These are phyloP conservation scores for Etia nguti DNA, from an alignment of 2,113 vertebrate genomes.

Conservation along the genomic window DNA sequence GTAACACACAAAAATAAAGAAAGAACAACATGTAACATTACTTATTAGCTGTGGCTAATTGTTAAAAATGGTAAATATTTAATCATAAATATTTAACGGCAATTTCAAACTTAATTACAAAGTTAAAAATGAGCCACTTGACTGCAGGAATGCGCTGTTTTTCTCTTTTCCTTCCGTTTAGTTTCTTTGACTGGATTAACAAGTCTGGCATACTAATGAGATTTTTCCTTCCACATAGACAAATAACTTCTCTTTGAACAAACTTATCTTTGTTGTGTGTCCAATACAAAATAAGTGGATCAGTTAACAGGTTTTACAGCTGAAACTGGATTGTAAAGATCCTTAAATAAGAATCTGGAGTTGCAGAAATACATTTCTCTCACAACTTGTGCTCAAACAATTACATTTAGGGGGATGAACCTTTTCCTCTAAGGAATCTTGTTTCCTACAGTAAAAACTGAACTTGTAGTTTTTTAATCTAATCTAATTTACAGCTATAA, in stretches of 20 bases:
- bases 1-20: no score
- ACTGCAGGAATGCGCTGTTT: background rate
- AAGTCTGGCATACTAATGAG: background rate
- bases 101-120: background rate
- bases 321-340: background rate
- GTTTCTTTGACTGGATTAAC: background rate
- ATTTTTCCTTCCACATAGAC: background rate
- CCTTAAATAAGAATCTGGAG: background rate
- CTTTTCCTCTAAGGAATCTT: background rate
- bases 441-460: background rate
- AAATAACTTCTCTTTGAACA: background rate
- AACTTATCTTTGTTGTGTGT: fast-evolving
- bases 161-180: background rate
- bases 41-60: background rate
- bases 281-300: background rate
- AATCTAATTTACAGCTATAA: background rate
- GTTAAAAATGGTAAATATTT: background rate
- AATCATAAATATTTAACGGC: background rate
- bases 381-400: background rate
- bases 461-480: background rate
- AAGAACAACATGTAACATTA: fast-evolving
- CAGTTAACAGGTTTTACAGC: background rate
- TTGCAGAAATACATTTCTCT: background rate
- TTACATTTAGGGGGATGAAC: fast-evolving
- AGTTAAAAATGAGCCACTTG: no score